Conservation (phyloP, 2,797 vertebrate genomes). For the Cryptoprocta ferox region DNA sequence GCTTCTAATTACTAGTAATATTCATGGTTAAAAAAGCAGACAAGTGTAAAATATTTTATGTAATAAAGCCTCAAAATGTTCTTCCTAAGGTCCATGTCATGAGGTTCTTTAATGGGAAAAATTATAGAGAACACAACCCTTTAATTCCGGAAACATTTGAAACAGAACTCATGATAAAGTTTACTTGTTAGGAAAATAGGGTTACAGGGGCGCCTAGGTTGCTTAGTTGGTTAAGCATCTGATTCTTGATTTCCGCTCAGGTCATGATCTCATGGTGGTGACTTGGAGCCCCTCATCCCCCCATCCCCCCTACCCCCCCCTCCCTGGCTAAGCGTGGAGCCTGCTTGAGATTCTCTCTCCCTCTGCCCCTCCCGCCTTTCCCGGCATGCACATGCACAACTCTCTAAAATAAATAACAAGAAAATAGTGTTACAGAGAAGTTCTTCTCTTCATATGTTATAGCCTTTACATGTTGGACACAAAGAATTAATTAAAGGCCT, state of each 20-base stretch:
- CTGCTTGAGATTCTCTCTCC: too few species aligned
- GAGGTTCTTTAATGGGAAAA: background rate
- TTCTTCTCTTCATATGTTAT: background rate
- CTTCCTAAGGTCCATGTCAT: background rate
- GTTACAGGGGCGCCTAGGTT: background rate
- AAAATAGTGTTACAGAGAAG: background rate
- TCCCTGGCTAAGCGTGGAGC: too few species aligned
- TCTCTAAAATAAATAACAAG: background rate
- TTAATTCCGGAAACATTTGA: background rate
- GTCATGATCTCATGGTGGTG: too few species aligned
- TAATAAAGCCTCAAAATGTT: background rate
- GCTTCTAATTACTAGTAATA: background rate
- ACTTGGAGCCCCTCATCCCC: too few species aligned
- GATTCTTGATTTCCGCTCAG: too few species aligned
- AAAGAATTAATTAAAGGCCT: background rate
- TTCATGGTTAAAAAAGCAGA: background rate
- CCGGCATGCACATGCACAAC: too few species aligned
- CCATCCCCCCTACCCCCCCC: too few species aligned
- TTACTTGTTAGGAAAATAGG: background rate
- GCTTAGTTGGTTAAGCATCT: too few species aligned
- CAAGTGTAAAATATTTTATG: background rate
- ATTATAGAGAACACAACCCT: background rate
- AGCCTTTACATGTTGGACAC: background rate
- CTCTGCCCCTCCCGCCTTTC: too few species aligned
- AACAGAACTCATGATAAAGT: background rate